These are phyloP conservation scores for Drosophila birchii DNA, from an alignment of 2,888 invertebrate genomes.

Conservation along the genomic window DNA sequence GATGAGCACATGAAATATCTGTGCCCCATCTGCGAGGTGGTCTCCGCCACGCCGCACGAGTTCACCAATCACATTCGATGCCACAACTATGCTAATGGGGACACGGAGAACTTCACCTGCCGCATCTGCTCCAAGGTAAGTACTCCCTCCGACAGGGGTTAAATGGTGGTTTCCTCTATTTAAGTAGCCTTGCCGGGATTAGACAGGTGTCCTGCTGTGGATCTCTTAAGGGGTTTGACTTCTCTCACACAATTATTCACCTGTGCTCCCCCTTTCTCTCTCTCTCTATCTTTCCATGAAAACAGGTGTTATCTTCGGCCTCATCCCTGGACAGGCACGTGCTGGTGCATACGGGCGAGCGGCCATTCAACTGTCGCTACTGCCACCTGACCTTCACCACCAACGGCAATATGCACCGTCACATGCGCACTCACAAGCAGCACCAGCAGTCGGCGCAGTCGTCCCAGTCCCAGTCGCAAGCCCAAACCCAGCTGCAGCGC, in stretches of 20 bases:
- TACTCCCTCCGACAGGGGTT: background rate
- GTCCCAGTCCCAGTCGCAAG: slow-evolving; percentile 58
- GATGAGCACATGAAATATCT: slow-evolving; percentile 85
- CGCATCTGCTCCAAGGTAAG: slow-evolving; percentile 85
- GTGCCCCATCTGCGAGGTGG: slow-evolving; percentile 88
- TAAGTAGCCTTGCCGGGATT: background rate
- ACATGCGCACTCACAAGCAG: slow-evolving; percentile 90
- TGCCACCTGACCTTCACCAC: slow-evolving; percentile 93
- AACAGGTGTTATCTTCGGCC: slow-evolving; percentile 89
- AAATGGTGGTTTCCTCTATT: background rate
- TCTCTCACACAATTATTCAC: slow-evolving; percentile 20
- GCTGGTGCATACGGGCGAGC: slow-evolving; percentile 91
- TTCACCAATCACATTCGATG: slow-evolving; percentile 89
- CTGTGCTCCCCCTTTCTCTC: slow-evolving; percentile 11
- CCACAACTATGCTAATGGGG: slow-evolving; percentile 87
- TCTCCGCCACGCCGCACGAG: slow-evolving; percentile 88
- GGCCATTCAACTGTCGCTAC: slow-evolving; percentile 91
- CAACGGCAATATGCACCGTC: slow-evolving; percentile 94
- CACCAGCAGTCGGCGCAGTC: slow-evolving; percentile 79
- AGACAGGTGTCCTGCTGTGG: slow-evolving; percentile 16
- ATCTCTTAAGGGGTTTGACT: too few relatives aligned
- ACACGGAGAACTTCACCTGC: slow-evolving; percentile 85
- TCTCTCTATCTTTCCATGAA: background rate
- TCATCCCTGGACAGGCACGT: slow-evolving; percentile 92
- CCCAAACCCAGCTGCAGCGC: slow-evolving; percentile 30